Evolutionary conservation across 2,113 vertebrate genomes (phyloP).

Genomic region (Dipodomys spectabilis): DNA sequence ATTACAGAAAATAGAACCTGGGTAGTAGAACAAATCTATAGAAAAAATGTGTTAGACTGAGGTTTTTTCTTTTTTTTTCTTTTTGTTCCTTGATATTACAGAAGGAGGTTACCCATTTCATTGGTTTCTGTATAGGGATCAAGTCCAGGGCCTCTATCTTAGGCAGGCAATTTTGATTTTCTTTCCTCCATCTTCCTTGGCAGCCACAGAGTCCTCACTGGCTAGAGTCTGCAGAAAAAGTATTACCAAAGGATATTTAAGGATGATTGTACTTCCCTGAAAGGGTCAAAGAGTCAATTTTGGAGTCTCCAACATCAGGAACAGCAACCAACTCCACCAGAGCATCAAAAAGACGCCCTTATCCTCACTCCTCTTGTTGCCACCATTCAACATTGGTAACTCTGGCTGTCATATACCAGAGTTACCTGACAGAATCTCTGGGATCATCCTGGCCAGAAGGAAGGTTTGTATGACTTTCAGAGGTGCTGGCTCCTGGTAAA

Average conservation of each 20-base stretch:
- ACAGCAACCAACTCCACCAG: not conserved
- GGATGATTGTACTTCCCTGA: not conserved
- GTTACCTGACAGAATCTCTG: not conserved
- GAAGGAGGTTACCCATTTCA: too few relatives aligned
- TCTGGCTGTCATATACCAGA: accelerated
- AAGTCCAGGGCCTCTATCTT: not conserved
- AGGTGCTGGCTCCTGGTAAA: not conserved
- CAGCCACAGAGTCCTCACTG: not conserved
- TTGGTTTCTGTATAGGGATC: too few relatives aligned
- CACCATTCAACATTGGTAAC: not conserved
- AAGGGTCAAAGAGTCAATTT: not conserved
- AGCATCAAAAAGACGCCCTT: not conserved
- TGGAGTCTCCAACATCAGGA: not conserved
- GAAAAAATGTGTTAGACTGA: not conserved
- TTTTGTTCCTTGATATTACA: too few relatives aligned
- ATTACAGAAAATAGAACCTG: not conserved
- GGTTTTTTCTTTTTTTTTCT: not conserved
- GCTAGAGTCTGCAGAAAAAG: not conserved
- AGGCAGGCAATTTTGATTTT: not conserved
- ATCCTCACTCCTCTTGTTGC: accelerated
- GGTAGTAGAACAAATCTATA: not conserved
- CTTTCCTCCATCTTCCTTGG: not conserved
- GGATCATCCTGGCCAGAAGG: not conserved
- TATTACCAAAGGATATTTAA: not conserved
- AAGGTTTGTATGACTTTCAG: not conserved